A percentile compares a stretch with the other conserved stretches of the same genome.
These are phyloP conservation scores for Apostichopus californicus DNA, from an alignment of 35 echinoderm and acorn worm genomes.

Conservation along the genomic window DNA sequence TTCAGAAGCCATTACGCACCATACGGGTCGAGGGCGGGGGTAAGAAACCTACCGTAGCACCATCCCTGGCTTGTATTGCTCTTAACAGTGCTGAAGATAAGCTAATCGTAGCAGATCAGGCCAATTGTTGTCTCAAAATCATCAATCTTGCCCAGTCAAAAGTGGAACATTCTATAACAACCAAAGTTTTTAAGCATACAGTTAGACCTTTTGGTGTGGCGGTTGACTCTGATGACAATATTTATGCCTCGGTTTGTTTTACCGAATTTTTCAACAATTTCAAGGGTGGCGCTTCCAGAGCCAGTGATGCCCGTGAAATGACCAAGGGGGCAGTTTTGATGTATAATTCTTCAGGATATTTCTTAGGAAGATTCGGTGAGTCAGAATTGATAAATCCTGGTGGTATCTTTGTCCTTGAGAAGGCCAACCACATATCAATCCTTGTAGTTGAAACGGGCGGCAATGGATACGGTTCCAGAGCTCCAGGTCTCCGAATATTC, in stretches of 20 bases:
- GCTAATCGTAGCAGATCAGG: neutral
- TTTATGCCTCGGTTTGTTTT: slow-evolving; percentile 7
- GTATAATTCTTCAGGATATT: slow-evolving; percentile 31
- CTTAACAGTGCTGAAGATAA: neutral
- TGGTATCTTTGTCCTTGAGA: slow-evolving; percentile 25
- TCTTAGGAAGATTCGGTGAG: slow-evolving; percentile 29
- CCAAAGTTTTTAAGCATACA: neutral
- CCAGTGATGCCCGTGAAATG: neutral
- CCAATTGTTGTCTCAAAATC: neutral
- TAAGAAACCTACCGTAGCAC: neutral
- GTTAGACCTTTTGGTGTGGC: slow-evolving; percentile 15
- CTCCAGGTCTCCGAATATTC: slow-evolving; percentile 21
- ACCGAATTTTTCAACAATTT: too few relatives aligned
- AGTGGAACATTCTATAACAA: neutral
- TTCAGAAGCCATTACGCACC: neutral
- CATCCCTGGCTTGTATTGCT: neutral
- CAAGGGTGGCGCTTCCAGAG: neutral
- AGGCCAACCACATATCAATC: neutral
- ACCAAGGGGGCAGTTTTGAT: slow-evolving; percentile 20
- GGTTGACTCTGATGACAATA: slow-evolving; percentile 28
- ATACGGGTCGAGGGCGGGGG: neutral
- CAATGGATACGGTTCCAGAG: neutral
- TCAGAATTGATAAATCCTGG: slow-evolving; percentile 11
- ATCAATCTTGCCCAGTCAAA: neutral
- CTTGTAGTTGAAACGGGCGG: neutral